Base-by-base conservation (phyloP, 2,888 invertebrate species). In the Pseudococcus jackbeardsleyi region DNA sequence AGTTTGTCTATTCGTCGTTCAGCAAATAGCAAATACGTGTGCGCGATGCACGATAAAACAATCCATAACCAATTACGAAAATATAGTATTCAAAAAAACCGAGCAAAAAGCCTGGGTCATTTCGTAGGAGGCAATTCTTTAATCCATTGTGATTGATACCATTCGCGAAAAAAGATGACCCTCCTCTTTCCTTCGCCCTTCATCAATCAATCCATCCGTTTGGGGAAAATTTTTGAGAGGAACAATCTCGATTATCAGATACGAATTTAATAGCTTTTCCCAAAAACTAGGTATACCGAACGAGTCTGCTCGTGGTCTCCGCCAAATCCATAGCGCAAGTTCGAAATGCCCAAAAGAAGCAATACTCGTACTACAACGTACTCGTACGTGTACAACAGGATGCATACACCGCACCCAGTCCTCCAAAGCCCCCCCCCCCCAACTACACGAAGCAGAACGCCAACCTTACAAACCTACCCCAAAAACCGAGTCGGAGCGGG, bases 271-370 rank as follows among this genome's bases (percentile, higher is more conserved):
- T n/a, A 11, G 1, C 15, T 64, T n/a, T 19, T 64, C 19, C n/a
- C 8, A 15, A 68, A 22, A 68, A 68, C 22, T 26, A 22, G n/a
- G n/a, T n/a, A n/a, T n/a, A n/a, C n/a, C n/a, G n/a, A n/a, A 59
- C 39, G 39, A 54, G 59, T 22, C 33, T 59, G 6, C 22, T 19
- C n/a, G n/a, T 6, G 85, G 85, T 39, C 68, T 68, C 19, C 17
- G 17, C 8, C n/a, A 48, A 48, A 87, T 50, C 86, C 72, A 86
- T 86, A 33, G 77, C 77, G 87, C 87, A 87, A 54, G 33, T 87
- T 48, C 17, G 1, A 79, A 87, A 77, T 79, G 72, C 15, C 26
- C 68, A 9, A 68, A 54, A 54, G 5, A 54, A 54, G 54, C n/a
- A 54, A 12, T 4, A 54, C 7, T 54, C 54, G n/a, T 54, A 54